Evolutionary conservation across 2,797 vertebrate species (phyloP).

Genomic region (Limnodromus scolopaceus): DNA sequence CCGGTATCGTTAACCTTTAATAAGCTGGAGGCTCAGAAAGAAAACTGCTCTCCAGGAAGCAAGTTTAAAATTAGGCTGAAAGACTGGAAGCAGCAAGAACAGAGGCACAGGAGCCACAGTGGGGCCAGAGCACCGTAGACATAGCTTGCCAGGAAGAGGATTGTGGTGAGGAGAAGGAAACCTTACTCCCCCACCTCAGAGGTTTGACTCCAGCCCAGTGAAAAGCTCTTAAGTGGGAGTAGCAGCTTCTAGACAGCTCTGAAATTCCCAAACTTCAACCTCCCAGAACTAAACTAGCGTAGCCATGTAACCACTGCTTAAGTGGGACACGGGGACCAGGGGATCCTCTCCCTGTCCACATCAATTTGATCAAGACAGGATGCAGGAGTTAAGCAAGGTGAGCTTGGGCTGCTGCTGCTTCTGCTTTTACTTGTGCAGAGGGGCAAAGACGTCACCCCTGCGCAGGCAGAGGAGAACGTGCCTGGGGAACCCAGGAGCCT

Average conservation of each 20-base stretch:
- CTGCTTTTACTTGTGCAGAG: neutral
- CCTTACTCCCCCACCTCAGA: neutral
- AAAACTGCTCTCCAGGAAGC: neutral
- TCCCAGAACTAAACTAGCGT: neutral
- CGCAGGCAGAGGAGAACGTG: accelerated
- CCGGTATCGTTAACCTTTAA: neutral
- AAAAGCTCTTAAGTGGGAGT: neutral
- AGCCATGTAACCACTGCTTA: neutral
- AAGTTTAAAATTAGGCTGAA: neutral
- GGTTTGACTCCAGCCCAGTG: neutral
- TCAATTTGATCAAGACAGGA: neutral
- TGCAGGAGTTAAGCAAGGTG: neutral
- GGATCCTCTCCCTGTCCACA: neutral
- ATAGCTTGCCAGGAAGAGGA: neutral
- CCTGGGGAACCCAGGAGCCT: neutral
- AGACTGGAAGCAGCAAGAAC: neutral
- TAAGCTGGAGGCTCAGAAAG: neutral
- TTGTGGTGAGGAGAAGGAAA: neutral
- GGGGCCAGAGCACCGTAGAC: neutral
- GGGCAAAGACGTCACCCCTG: neutral
- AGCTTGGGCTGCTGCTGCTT: neutral
- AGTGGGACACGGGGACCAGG: neutral
- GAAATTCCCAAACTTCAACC: neutral
- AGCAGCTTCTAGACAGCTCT: neutral
- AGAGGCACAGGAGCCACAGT: accelerated